phyloP scores from a whole-genome alignment of 2,113 vertebrate species.

The Phrynocephalus versicolor region DNA sequence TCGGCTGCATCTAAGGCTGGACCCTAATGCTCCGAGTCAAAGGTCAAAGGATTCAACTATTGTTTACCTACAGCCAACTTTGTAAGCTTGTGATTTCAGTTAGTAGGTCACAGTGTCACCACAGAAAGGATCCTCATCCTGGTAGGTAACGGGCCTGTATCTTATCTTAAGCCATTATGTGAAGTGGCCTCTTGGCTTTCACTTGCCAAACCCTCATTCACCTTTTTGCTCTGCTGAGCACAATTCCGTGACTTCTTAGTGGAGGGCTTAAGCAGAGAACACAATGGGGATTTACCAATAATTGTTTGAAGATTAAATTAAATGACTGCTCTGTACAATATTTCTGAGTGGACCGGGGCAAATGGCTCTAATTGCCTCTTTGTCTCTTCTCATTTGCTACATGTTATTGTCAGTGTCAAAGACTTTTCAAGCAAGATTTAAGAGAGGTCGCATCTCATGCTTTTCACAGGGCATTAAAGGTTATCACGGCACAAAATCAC shows the following conservation, averaged over 20 bases:
- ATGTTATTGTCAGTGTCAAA: background rate
- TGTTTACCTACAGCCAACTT: slow-evolving; percentile 43
- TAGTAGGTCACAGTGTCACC: slow-evolving; percentile 47
- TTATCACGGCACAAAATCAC: background rate
- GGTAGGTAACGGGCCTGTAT: background rate
- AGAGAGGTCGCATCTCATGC: too few species aligned
- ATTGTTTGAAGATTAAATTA: slow-evolving; percentile 54
- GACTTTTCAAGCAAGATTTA: background rate
- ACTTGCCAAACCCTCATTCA: slow-evolving; percentile 42
- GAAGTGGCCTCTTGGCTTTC: slow-evolving; percentile 62
- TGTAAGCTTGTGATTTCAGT: slow-evolving; percentile 37
- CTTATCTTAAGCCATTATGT: slow-evolving; percentile 27
- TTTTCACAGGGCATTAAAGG: background rate
- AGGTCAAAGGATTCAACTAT: slow-evolving; percentile 58
- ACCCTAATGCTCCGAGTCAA: slow-evolving; percentile 44
- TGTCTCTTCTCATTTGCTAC: background rate
- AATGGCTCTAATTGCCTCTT: slow-evolving; percentile 6
- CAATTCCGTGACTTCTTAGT: slow-evolving; percentile 62
- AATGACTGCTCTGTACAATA: slow-evolving; percentile 39
- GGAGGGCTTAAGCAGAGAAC: slow-evolving; percentile 52
- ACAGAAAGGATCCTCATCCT: slow-evolving; percentile 56
- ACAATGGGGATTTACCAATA: slow-evolving; percentile 54
- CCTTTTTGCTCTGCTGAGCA: slow-evolving; percentile 72
- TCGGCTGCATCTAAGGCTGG: background rate
- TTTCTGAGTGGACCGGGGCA: slow-evolving; percentile 24